phyloP scores from a whole-genome alignment of 1,140 invertebrate species.

The Stegodyphus mimosarum region DNA sequence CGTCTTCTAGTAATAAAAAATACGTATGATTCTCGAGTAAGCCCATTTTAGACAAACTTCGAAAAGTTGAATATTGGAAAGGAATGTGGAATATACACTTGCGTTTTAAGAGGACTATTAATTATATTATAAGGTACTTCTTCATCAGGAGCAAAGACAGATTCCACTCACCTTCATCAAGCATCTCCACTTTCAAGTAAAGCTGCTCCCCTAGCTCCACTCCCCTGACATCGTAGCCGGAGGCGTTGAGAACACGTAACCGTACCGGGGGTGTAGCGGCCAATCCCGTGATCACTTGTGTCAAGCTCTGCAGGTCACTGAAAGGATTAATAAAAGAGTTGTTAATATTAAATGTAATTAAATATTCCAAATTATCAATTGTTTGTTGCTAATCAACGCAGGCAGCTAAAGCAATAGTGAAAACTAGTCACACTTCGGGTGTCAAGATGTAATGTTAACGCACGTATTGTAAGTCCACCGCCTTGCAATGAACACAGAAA shows the following conservation, averaged over 20 bases:
- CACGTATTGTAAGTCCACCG: too few species aligned
- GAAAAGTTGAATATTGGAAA: too few species aligned
- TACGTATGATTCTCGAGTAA: too few species aligned
- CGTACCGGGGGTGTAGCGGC: slow-evolving; percentile 65
- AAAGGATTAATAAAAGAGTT: not conserved
- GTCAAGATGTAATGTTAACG: too few species aligned
- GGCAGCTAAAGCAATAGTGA: too few species aligned
- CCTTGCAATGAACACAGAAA: too few species aligned
- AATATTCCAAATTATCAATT: not conserved
- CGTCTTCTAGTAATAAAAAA: too few species aligned
- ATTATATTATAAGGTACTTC: not conserved
- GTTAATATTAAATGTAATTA: not conserved
- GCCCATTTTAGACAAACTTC: too few species aligned
- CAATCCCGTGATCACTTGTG: slow-evolving; percentile 66
- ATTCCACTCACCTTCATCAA: slow-evolving; percentile 63
- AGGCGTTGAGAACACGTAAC: slow-evolving; percentile 64
- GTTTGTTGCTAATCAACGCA: too few species aligned
- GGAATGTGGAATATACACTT: too few species aligned
- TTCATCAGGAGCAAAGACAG: not conserved
- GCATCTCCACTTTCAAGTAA: slow-evolving; percentile 65
- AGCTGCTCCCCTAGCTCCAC: slow-evolving; percentile 66
- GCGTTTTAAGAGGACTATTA: too few species aligned
- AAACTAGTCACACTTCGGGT: too few species aligned
- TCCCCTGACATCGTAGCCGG: slow-evolving; percentile 64
- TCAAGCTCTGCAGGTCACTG: slow-evolving; percentile 60